These are phyloP conservation scores for Atherix ibis DNA, from an alignment of 2,888 invertebrate species.

Conservation along the genomic window DNA sequence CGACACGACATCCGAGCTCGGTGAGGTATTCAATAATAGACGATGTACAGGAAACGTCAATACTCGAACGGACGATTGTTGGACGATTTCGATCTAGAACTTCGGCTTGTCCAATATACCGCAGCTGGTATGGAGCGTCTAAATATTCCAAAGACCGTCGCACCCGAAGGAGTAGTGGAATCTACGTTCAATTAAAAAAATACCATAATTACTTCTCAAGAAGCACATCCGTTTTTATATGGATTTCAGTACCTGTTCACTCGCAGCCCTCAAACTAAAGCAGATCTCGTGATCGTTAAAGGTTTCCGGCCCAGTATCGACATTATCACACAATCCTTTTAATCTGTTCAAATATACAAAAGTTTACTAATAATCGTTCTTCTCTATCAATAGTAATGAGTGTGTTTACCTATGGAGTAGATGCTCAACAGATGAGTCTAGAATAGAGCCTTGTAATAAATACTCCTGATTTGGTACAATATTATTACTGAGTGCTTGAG, in stretches of 20 bases:
- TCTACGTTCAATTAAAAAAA: no score
- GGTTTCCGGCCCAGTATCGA: conserved; percentile 75
- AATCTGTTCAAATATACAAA: no score
- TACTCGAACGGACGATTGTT: conserved; percentile 78
- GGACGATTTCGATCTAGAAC: conserved; percentile 76
- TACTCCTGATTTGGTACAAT: conserved; percentile 90
- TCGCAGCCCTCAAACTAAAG: conserved; percentile 57
- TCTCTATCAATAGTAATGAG: no score
- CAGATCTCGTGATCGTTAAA: conserved; percentile 92
- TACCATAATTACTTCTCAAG: no score
- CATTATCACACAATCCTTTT: conserved; percentile 84
- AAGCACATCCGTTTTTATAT: no score
- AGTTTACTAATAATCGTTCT: no score
- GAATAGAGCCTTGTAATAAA: conserved; percentile 80
- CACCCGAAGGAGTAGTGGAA: no score
- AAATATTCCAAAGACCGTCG: conserved; percentile 67
- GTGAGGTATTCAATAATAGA: conserved; percentile 82
- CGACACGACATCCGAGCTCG: conserved; percentile 78
- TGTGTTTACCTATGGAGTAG: conserved; percentile 79
- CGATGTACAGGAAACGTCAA: conserved; percentile 82
- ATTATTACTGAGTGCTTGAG: conserved; percentile 64
- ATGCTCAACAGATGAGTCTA: conserved; percentile 82
- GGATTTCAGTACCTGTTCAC: no score
- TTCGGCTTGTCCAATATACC: conserved; percentile 86
- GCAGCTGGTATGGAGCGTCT: conserved; percentile 54